phyloP scores from a whole-genome alignment of 2,888 invertebrate species.

The Thereva nobilitata region DNA sequence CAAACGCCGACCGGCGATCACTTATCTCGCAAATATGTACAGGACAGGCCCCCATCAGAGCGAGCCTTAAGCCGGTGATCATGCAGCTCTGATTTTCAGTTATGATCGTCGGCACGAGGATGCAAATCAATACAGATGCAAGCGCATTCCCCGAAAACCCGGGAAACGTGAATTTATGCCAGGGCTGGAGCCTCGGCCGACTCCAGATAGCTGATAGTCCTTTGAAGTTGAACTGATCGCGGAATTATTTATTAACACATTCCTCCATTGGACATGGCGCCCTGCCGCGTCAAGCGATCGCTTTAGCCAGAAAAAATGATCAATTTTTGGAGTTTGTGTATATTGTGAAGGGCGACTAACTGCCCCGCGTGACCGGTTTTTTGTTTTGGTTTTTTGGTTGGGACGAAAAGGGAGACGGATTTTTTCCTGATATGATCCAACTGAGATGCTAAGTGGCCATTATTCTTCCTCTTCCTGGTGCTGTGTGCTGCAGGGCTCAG shows the following conservation, averaged over 20 bases:
- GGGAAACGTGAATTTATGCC: too few species aligned
- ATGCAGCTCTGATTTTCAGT: neutral
- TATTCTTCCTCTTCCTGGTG: slow-evolving; percentile 15
- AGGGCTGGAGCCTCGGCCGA: too few species aligned
- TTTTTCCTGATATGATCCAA: slow-evolving; percentile 16
- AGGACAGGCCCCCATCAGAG: too few species aligned
- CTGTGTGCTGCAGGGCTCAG: neutral
- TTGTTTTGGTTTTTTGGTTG: neutral
- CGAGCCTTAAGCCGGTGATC: too few species aligned
- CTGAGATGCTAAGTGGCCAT: slow-evolving; percentile 25
- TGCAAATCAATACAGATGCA: too few species aligned
- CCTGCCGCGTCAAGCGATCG: slow-evolving; percentile 44
- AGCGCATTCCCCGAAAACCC: too few species aligned
- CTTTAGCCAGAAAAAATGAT: slow-evolving; percentile 34
- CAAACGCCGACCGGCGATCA: too few species aligned
- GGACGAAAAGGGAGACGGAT: too few species aligned
- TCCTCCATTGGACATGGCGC: slow-evolving; percentile 44
- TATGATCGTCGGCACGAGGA: slow-evolving; percentile 8
- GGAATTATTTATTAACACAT: slow-evolving; percentile 46
- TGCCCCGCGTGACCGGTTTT: slow-evolving; percentile 5
- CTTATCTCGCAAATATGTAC: too few species aligned
- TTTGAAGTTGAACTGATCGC: slow-evolving; percentile 12
- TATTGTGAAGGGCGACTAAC: slow-evolving; percentile 23
- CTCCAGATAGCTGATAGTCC: slow-evolving; percentile 8
- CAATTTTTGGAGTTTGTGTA: slow-evolving; percentile 28